Evolutionary conservation across 2,113 vertebrate genomes (phyloP).

Genomic region (Apodemus speciosus): DNA sequence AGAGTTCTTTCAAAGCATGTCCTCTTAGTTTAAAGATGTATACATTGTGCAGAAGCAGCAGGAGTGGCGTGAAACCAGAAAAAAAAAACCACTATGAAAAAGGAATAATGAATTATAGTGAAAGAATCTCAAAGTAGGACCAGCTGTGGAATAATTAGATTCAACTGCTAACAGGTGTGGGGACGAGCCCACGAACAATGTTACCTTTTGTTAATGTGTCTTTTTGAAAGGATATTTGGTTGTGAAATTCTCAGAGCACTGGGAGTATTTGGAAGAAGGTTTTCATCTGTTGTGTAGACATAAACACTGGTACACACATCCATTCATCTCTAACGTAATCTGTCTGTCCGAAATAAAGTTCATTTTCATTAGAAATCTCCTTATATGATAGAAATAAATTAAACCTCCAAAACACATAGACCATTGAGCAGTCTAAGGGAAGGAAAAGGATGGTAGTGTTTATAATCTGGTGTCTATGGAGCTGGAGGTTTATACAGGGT

Average conservation of each 20-base stretch:
- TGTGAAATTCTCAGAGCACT: slow-evolving; percentile 66
- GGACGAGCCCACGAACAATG: slow-evolving; percentile 68
- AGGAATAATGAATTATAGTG: slow-evolving; percentile 80
- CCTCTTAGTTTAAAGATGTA: slow-evolving; percentile 68
- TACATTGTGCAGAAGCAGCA: slow-evolving; percentile 35
- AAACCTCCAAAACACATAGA: not conserved
- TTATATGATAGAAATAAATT: slow-evolving; percentile 11
- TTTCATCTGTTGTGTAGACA: not conserved
- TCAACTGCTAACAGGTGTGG: slow-evolving; percentile 85
- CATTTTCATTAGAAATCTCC: slow-evolving; percentile 26
- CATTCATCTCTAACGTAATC: not conserved
- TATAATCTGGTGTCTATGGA: not conserved
- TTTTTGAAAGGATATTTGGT: slow-evolving; percentile 72
- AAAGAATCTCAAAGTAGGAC: slow-evolving; percentile 82
- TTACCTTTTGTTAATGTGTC: slow-evolving; percentile 66
- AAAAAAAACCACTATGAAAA: slow-evolving; percentile 73
- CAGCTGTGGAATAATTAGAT: slow-evolving; percentile 85
- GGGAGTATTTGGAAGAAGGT: slow-evolving; percentile 45
- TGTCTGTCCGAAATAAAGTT: not conserved
- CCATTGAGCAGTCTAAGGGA: not conserved
- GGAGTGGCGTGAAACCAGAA: slow-evolving; percentile 64
- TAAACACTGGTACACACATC: not conserved
- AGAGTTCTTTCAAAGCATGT: slow-evolving; percentile 72
- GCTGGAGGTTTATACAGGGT: not conserved
- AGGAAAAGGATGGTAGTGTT: not conserved